A percentile compares a stretch with the other conserved stretches of the same genome.
These are phyloP conservation scores for Drosophila phalerata DNA, from an alignment of 2,888 invertebrate species.

Conservation along the genomic window DNA sequence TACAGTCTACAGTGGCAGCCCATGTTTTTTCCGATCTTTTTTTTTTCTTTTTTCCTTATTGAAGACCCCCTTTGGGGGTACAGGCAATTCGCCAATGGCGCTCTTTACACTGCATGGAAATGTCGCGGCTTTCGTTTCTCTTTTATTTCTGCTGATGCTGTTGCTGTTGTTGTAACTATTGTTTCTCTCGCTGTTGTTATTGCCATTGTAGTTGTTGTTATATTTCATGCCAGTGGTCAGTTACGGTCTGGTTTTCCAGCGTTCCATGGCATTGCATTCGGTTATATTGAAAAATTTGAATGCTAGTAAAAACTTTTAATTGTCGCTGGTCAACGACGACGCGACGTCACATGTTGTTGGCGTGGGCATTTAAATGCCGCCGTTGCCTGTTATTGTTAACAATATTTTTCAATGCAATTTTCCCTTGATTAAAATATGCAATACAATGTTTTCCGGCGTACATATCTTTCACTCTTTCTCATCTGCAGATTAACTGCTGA, in stretches of 20 bases:
- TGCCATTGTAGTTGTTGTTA: constrained; percentile 23
- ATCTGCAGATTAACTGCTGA: background rate
- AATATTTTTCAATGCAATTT: constrained; percentile 79
- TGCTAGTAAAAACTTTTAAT: constrained; percentile 81
- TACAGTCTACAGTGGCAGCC: constrained; percentile 32
- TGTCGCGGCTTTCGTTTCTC: constrained; percentile 71
- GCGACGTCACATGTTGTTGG: constrained; percentile 50
- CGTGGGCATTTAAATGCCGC: constrained; percentile 68
- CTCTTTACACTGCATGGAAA: constrained; percentile 72
- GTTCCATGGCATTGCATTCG: constrained; percentile 63
- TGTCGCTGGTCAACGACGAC: constrained; percentile 63
- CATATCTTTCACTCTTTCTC: constrained; percentile 4
- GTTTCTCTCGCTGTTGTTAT: constrained; percentile 24
- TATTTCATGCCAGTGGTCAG: constrained; percentile 63
- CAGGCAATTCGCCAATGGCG: constrained; percentile 39
- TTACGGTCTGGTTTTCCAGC: constrained; percentile 58
- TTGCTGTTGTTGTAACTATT: constrained; percentile 28
- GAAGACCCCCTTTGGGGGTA: constrained; percentile 23
- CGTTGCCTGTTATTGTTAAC: constrained; percentile 76
- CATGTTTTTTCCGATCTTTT: constrained; percentile 17
- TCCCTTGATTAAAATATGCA: constrained; percentile 78
- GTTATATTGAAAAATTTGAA: constrained; percentile 80
- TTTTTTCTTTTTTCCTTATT: constrained; percentile 36
- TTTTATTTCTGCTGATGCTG: constrained; percentile 49
- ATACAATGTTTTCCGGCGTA: constrained; percentile 72